phyloP scores from a whole-genome alignment of 2,113 vertebrate genomes.

The Xenopus tropicalis region UCB_Xtro_10.0 CM004443.2:56990001-56990500 shows the following conservation, averaged over 20 bases:
- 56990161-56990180: constrained; percentile 14
- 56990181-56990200: constrained; percentile 6
- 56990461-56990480: neutral
- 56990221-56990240: neutral
- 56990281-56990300: neutral
- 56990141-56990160: neutral
- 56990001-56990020: no score
- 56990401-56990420: neutral
- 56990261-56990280: neutral
- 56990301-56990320: constrained; percentile 2
- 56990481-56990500: neutral
- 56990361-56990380: neutral
- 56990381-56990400: neutral
- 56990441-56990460: neutral
- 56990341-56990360: neutral
- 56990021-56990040: neutral
- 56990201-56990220: constrained; percentile 7
- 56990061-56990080: neutral
- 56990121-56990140: no score
- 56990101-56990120: no score
- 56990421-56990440: neutral
- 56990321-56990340: neutral
- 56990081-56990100: neutral
- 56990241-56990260: neutral
- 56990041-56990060: neutral